These are phyloP conservation scores for Peromyscus nudipes DNA, from an alignment of 2,797 vertebrate species.

Conservation along the genomic window DNA sequence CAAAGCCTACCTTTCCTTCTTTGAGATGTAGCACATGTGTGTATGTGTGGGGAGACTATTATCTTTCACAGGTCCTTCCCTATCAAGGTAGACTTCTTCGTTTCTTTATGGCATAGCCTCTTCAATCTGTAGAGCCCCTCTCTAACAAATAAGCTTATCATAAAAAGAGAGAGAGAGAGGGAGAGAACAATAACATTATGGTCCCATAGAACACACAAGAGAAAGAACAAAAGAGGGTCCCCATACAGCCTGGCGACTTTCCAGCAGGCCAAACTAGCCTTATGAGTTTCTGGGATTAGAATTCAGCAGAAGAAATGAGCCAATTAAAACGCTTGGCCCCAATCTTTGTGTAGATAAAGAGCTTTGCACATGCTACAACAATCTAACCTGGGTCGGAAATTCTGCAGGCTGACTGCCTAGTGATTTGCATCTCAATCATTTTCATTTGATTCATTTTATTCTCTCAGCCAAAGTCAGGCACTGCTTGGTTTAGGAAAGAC, in stretches of 20 bases:
- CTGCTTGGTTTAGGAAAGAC: conserved; percentile 27
- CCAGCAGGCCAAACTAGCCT: conserved; percentile 41
- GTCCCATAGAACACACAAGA: not conserved
- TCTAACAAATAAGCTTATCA: conserved; percentile 59
- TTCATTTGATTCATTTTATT: conserved; percentile 64
- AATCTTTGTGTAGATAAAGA: conserved; percentile 66
- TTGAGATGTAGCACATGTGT: not conserved
- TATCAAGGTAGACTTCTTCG: conserved; percentile 63
- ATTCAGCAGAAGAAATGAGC: conserved; percentile 72
- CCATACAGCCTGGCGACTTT: not conserved
- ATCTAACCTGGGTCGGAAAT: conserved; percentile 30
- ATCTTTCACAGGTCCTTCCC: conserved; percentile 35
- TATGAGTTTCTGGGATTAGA: conserved; percentile 44
- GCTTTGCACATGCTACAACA: conserved; percentile 37
- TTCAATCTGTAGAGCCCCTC: conserved; percentile 60
- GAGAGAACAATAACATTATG: not conserved
- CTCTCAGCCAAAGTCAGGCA: conserved; percentile 52
- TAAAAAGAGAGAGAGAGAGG: not conserved
- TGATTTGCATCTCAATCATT: conserved; percentile 60
- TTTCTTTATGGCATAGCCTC: conserved; percentile 43
- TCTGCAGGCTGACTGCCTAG: not conserved
- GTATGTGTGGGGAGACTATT: not conserved
- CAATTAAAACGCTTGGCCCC: conserved; percentile 48
- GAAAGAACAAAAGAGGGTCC: not conserved
- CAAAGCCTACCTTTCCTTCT: not conserved